Percentiles rank a stretch among this genome's conserved stretches.
These are phyloP conservation scores for Riptortus pedestris DNA, from an alignment of 1,140 invertebrate genomes.

Conservation along the genomic window DNA sequence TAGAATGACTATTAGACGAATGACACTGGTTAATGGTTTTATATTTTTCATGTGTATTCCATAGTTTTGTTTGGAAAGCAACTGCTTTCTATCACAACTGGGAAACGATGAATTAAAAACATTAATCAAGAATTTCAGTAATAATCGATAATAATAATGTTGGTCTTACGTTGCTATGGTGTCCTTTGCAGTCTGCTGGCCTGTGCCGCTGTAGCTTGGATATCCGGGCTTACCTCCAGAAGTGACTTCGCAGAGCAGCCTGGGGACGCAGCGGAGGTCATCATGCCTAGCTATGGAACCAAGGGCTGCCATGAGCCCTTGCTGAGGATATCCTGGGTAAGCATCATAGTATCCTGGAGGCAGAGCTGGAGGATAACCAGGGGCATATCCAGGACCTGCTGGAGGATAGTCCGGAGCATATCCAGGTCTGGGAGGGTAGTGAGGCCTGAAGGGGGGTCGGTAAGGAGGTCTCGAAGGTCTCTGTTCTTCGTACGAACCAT, in stretches of 20 bases:
- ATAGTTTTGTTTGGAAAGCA: too few species aligned
- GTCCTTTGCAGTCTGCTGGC: conserved; percentile 44
- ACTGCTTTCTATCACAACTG: too few species aligned
- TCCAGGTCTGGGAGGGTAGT: neutral
- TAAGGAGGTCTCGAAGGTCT: neutral
- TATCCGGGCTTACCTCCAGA: conserved; percentile 47
- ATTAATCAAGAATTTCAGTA: too few species aligned
- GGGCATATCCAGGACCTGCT: neutral
- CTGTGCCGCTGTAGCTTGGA: conserved; percentile 24
- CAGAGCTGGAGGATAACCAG: conserved; percentile 12
- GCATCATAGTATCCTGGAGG: neutral
- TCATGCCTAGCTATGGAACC: conserved; percentile 62
- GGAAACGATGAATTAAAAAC: too few species aligned
- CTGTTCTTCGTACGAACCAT: neutral
- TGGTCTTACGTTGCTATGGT: conserved; percentile 54
- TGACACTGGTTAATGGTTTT: too few species aligned
- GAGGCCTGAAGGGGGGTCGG: neutral
- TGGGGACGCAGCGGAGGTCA: conserved; percentile 62
- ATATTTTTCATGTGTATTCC: too few species aligned
- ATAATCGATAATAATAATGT: too few species aligned
- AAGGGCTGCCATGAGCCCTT: conserved; percentile 44
- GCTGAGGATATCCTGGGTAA: neutral
- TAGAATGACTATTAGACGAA: too few species aligned
- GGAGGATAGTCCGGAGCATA: neutral
- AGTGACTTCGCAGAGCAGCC: conserved; percentile 63